Evolutionary conservation across 2,888 invertebrate species (phyloP).

Genomic region (Embidobia sp.): DNA sequence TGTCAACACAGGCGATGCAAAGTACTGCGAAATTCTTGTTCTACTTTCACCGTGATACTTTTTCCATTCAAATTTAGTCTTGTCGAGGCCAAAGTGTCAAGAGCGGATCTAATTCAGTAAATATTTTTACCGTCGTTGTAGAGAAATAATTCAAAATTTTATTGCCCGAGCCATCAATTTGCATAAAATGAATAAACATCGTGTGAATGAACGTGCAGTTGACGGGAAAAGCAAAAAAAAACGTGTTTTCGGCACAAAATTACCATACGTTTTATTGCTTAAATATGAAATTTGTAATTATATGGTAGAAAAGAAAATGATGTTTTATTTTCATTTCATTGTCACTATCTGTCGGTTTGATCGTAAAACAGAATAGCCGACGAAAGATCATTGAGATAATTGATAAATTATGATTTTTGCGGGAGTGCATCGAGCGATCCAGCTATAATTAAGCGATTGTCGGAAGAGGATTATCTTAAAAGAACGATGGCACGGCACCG

Average conservation of each 20-base stretch:
- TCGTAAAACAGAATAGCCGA: conserved; percentile 34
- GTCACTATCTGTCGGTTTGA: conserved; percentile 43
- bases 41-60: conserved; percentile 59
- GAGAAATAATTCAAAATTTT: conserved; percentile 9
- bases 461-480: conserved; percentile 68
- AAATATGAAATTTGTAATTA: conserved; percentile 52
- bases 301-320: conserved; percentile 42
- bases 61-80: conserved; percentile 51
- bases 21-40: conserved; percentile 46
- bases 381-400: conserved; percentile 71
- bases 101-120: conserved; percentile 31
- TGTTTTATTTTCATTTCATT: conserved; percentile 58
- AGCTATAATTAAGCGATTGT: conserved; percentile 73
- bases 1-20: conserved; percentile 35
- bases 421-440: conserved; percentile 64
- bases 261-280: conserved; percentile 49
- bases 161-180: conserved; percentile 14
- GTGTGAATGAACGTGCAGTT: conserved; percentile 28
- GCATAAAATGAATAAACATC: conserved; percentile 48
- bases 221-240: conserved; percentile 10
- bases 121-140: conserved; percentile 7
- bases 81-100: conserved; percentile 42
- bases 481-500: conserved; percentile 26
- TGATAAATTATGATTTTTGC: conserved; percentile 77
- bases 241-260: conserved; percentile 26